Percentiles rank a stretch among this genome's conserved stretches.
phyloP scores from a whole-genome alignment of 2,888 invertebrate genomes.

The Margaritifera margaritifera region DNA sequence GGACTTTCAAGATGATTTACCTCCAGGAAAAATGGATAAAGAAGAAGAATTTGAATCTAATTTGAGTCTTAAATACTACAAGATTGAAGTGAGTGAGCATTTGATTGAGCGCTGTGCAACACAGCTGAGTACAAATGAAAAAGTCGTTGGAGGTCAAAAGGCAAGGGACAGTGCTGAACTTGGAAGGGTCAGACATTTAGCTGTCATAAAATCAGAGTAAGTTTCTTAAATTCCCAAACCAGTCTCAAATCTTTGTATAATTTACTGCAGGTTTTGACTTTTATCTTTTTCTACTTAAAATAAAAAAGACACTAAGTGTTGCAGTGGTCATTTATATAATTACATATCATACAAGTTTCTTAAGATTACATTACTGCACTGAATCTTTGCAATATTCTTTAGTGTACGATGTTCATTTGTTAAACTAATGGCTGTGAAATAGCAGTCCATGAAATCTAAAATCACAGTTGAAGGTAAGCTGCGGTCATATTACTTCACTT shows the following conservation, averaged over 20 bases:
- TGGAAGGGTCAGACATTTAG: slow-evolving; percentile 63
- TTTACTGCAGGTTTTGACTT: neutral
- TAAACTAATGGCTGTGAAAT: no score
- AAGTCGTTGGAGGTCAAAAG: slow-evolving; percentile 57
- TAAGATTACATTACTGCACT: no score
- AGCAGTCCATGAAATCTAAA: no score
- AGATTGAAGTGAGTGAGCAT: slow-evolving; percentile 66
- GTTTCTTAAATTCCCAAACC: slow-evolving; percentile 6
- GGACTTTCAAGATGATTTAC: slow-evolving; percentile 21
- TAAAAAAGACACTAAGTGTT: neutral
- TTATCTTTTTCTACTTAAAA: neutral
- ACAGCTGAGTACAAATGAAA: slow-evolving; percentile 66
- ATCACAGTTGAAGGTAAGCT: no score
- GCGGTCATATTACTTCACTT: no score
- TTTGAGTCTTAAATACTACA: slow-evolving; percentile 60
- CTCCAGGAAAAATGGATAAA: slow-evolving; percentile 10
- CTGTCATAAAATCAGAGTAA: slow-evolving; percentile 56
- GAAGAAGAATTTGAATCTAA: slow-evolving; percentile 68
- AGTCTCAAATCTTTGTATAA: no score
- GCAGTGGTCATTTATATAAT: no score
- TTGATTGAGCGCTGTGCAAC: slow-evolving; percentile 70
- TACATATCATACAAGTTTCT: no score
- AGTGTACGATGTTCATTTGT: no score
- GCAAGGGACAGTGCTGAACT: slow-evolving; percentile 39
- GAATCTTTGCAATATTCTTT: no score